Conservation (phyloP, 2,888 invertebrate genomes). For the Tipula confusa region DNA sequence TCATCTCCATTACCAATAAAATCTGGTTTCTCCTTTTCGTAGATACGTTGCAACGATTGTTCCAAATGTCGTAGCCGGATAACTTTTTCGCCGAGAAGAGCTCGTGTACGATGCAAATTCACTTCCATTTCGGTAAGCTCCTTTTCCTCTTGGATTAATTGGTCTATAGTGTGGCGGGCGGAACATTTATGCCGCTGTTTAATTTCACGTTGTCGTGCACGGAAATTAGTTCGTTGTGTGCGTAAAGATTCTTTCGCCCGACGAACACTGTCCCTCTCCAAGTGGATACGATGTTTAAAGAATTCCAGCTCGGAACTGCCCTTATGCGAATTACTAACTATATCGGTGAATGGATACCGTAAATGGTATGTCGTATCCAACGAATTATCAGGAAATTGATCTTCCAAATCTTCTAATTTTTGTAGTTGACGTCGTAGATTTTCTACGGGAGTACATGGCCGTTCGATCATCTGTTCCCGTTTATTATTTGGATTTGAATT, state of each 20-base stretch:
- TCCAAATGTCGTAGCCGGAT: conserved; percentile 75
- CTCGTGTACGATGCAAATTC: conserved; percentile 73
- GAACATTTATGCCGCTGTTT: conserved; percentile 49
- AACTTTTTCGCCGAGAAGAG: conserved; percentile 75
- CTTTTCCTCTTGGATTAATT: conserved; percentile 65
- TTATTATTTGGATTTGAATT: conserved; percentile 51
- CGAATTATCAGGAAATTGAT: conserved; percentile 69
- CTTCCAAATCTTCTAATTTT: conserved; percentile 76
- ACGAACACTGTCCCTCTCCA: conserved; percentile 77
- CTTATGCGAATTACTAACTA: conserved; percentile 53
- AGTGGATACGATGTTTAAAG: conserved; percentile 74
- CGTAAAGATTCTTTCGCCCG: conserved; percentile 72
- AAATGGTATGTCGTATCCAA: conserved; percentile 71
- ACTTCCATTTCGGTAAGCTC: conserved; percentile 81
- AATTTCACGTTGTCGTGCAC: conserved; percentile 58
- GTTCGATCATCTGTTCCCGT: conserved; percentile 44
- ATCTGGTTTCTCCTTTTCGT: conserved; percentile 47
- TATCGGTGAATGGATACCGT: conserved; percentile 74
- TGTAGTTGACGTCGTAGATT: conserved; percentile 74
- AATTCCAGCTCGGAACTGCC: conserved; percentile 71
- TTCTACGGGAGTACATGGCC: conserved; percentile 71
- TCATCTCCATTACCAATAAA: conserved; percentile 38
- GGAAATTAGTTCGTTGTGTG: conserved; percentile 63
- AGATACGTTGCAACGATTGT: conserved; percentile 63
- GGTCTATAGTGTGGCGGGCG: conserved; percentile 44